A percentile compares a stretch with the other conserved stretches of the same genome.
Evolutionary conservation across 1,140 invertebrate species (phyloP).

Genomic region (Andricus grossulariae): DNA sequence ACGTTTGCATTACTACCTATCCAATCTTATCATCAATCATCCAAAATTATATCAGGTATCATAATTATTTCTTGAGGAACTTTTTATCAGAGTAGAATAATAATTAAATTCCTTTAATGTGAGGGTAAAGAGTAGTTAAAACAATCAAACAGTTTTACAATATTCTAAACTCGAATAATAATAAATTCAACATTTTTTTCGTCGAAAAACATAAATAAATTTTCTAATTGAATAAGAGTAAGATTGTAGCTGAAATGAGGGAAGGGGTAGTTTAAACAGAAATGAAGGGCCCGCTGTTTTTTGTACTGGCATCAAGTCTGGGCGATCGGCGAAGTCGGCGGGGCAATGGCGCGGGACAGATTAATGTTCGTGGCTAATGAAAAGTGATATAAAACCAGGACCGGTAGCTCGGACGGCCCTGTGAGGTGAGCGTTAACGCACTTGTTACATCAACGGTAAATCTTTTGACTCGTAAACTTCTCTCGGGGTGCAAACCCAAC

Average conservation of each 20-base stretch:
- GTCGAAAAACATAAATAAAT: no score
- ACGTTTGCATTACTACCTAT: not conserved
- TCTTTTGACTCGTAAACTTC: conserved; percentile 46
- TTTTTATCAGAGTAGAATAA: no score
- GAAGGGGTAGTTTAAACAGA: not conserved
- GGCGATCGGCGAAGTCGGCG: not conserved
- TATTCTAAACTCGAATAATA: no score
- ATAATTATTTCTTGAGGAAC: no score
- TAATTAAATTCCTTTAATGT: no score
- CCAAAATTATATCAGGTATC: no score
- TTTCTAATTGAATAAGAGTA: no score
- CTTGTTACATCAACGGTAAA: conserved; percentile 48
- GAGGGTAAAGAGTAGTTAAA: no score
- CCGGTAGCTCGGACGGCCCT: conserved; percentile 14
- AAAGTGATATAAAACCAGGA: conserved; percentile 41
- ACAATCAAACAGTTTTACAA: no score
- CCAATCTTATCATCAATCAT: not conserved
- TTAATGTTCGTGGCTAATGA: conserved; percentile 44
- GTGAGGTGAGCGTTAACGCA: conserved; percentile 41
- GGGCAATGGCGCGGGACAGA: conserved; percentile 32
- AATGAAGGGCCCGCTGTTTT: not conserved
- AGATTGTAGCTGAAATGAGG: not conserved
- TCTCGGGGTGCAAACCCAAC: conserved; percentile 25
- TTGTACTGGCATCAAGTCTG: conserved; percentile 6
- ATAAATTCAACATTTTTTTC: no score